Conservation (phyloP, 2,113 vertebrate species). For the Marcusenius ussheri region DNA sequence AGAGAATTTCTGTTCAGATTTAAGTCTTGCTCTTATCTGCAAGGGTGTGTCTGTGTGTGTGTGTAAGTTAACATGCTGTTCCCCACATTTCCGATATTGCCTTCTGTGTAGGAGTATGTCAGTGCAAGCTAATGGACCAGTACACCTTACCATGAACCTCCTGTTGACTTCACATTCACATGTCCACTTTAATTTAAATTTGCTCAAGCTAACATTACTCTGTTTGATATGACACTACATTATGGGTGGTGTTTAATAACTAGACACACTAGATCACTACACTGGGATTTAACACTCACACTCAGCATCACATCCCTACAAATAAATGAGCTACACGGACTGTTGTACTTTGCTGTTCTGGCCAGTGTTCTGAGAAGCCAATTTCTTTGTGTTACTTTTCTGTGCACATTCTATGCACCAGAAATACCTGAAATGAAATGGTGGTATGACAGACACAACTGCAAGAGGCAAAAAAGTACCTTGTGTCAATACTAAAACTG, state of each 20-base stretch:
- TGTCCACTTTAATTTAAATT: not conserved
- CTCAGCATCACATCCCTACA: not conserved
- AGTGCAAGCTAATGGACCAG: not conserved
- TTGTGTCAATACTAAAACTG: not conserved
- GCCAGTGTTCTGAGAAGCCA: not conserved
- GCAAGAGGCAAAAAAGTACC: not conserved
- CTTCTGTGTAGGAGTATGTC: not conserved
- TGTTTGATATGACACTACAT: not conserved
- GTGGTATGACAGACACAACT: not conserved
- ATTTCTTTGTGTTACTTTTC: not conserved
- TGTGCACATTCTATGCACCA: not conserved
- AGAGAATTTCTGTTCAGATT: not conserved
- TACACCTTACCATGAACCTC: not conserved
- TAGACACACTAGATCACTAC: not conserved
- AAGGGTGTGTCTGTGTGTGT: not conserved
- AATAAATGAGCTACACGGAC: not conserved
- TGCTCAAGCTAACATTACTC: not conserved
- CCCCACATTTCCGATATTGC: not conserved
- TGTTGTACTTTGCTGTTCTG: not conserved
- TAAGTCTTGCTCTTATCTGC: not conserved
- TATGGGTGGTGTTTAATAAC: not conserved
- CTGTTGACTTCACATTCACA: not conserved
- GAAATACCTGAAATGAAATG: not conserved
- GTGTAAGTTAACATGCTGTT: not conserved
- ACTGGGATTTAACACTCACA: not conserved